Percentiles rank a stretch among this genome's conserved stretches.
Conservation (phyloP, 1,140 invertebrate species). For the Platyscapa corneri region DNA sequence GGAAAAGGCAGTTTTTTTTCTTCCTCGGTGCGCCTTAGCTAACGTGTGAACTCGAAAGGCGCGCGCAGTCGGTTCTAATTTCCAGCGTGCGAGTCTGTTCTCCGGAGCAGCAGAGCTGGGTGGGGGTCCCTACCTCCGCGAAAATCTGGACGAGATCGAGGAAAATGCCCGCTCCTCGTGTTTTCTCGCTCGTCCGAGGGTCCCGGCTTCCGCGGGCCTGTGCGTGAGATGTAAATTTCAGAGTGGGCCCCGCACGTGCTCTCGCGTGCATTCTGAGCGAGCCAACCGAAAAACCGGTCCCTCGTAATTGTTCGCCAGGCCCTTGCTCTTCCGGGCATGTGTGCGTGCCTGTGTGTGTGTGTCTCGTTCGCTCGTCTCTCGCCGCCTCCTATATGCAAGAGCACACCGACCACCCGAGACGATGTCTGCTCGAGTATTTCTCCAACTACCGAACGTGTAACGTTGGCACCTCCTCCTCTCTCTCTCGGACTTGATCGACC, state of each 20-base stretch:
- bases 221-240: neutral
- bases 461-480: conserved; percentile 25
- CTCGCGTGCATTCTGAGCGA: neutral
- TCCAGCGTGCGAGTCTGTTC: too few relatives aligned
- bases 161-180: too few relatives aligned
- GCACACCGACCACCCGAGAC: conserved; percentile 39
- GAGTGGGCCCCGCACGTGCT: neutral
- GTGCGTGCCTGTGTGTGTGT: neutral
- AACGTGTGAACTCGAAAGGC: too few relatives aligned
- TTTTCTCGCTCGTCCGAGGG: too few relatives aligned
- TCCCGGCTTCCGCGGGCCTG: neutral
- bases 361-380: neutral
- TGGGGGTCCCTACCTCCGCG: too few relatives aligned
- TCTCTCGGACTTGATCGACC: neutral
- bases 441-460: conserved; percentile 43
- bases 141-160: too few relatives aligned
- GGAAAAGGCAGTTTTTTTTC: too few relatives aligned
- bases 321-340: neutral
- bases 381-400: neutral
- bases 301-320: conserved; percentile 41
- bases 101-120: too few relatives aligned
- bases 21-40: too few relatives aligned
- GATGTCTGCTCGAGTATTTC: conserved; percentile 16
- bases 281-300: conserved; percentile 40
- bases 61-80: too few relatives aligned